phyloP scores from a whole-genome alignment of 1,140 invertebrate species.

The Hirudo medicinalis region DNA sequence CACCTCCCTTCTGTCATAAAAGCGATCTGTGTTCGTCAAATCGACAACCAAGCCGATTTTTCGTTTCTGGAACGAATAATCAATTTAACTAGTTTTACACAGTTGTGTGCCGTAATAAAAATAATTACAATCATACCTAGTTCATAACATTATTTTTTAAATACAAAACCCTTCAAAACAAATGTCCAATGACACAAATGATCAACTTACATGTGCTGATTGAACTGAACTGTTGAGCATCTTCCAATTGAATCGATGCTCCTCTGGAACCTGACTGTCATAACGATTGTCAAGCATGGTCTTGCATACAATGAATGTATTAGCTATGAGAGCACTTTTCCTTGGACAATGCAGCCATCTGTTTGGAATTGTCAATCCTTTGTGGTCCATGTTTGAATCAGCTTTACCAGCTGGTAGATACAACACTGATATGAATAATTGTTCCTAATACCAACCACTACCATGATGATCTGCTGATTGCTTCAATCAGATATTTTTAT shows the following conservation, averaged over 20 bases:
- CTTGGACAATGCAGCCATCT: slow-evolving; percentile 82
- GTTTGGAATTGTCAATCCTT: slow-evolving; percentile 4
- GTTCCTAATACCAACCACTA: no score
- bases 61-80: slow-evolving; percentile 44
- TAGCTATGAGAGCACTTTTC: slow-evolving; percentile 59
- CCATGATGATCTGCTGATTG: no score
- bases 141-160: no score
- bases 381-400: not conserved
- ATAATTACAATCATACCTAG: no score
- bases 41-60: slow-evolving; percentile 91
- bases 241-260: slow-evolving; percentile 62
- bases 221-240: slow-evolving; percentile 52
- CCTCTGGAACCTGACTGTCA: slow-evolving; percentile 63
- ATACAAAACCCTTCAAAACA: slow-evolving; percentile 2
- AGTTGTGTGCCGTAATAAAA: no score
- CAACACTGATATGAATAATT: no score
- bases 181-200: not conserved
- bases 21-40: slow-evolving; percentile 82
- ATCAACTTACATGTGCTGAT: slow-evolving; percentile 49
- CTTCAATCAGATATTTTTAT: no score
- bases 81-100: no score
- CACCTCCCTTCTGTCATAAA: slow-evolving; percentile 69
- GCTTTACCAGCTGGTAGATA: slow-evolving; percentile 5
- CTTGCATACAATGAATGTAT: slow-evolving; percentile 71
- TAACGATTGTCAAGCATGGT: slow-evolving; percentile 67